These are phyloP conservation scores for Anagrus nilaparvatae DNA, from an alignment of 1,140 invertebrate species.

Conservation along the genomic window DNA sequence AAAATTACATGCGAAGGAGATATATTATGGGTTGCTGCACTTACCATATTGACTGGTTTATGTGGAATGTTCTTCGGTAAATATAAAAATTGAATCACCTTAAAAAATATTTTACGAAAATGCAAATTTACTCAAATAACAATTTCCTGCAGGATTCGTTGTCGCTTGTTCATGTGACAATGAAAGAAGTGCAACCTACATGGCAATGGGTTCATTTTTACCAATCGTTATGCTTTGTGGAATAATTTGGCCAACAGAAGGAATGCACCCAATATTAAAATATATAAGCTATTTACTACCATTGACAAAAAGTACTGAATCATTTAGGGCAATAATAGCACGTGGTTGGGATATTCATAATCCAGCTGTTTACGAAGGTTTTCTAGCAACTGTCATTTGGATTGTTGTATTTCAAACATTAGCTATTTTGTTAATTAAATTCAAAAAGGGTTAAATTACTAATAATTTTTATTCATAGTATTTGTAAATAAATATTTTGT, in stretches of 20 bases:
- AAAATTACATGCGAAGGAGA: constrained; percentile 70
- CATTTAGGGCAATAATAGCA: constrained; percentile 75
- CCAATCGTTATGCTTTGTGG: constrained; percentile 85
- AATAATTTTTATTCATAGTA: background rate
- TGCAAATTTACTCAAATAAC: constrained; percentile 1
- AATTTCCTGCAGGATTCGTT: constrained; percentile 68
- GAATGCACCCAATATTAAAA: constrained; percentile 69
- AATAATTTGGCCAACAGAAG: constrained; percentile 76
- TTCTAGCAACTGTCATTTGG: constrained; percentile 75
- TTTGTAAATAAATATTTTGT: no score
- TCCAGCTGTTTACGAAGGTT: constrained; percentile 75
- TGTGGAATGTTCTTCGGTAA: constrained; percentile 90
- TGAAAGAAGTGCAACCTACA: constrained; percentile 84
- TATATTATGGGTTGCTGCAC: constrained; percentile 59
- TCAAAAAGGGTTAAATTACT: constrained; percentile 61
- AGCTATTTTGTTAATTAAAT: constrained; percentile 69
- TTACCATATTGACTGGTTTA: constrained; percentile 74
- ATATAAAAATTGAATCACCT: background rate
- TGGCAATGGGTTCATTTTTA: constrained; percentile 86
- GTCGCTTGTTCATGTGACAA: constrained; percentile 80
- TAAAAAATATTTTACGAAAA: constrained; percentile 2
- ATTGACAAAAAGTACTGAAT: constrained; percentile 87
- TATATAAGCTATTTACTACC: constrained; percentile 74
- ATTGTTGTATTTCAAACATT: constrained; percentile 70
- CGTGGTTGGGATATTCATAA: constrained; percentile 74